Percentiles rank a stretch among this genome's conserved stretches.
Conservation (phyloP, 1,140 invertebrate genomes). For the Drosophila kurseongensis region DNA sequence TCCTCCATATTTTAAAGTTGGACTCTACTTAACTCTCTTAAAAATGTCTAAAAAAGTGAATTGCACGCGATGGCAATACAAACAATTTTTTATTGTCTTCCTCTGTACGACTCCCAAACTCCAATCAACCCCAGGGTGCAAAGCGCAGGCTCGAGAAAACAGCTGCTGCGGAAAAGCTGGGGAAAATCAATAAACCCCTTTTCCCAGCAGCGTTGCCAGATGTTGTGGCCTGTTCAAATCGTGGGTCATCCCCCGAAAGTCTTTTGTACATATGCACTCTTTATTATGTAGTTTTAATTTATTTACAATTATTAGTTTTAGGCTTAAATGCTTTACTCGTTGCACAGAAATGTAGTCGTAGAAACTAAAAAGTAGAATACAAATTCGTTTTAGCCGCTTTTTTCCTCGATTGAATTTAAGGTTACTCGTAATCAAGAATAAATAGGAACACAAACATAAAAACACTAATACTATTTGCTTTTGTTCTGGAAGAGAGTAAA, state of each 20-base stretch:
- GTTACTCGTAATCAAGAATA: slow-evolving; percentile 72
- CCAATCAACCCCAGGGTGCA: slow-evolving; percentile 59
- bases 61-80: slow-evolving; percentile 65
- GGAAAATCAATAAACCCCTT: slow-evolving; percentile 75
- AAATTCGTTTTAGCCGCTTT: slow-evolving; percentile 74
- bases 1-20: slow-evolving; percentile 60
- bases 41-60: slow-evolving; percentile 20
- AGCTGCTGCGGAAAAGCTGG: slow-evolving; percentile 47
- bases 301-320: slow-evolving; percentile 78
- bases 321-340: slow-evolving; percentile 75
- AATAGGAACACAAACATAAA: slow-evolving; percentile 80
- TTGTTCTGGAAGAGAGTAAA: slow-evolving; percentile 64
- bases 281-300: slow-evolving; percentile 80
- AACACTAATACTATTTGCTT: slow-evolving; percentile 76
- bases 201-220: slow-evolving; percentile 57
- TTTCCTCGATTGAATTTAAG: slow-evolving; percentile 71
- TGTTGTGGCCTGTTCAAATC: slow-evolving; percentile 17
- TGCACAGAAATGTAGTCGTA: slow-evolving; percentile 71
- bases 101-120: slow-evolving; percentile 60
- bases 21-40: slow-evolving; percentile 1
- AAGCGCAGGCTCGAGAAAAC: slow-evolving; percentile 68
- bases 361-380: slow-evolving; percentile 69
- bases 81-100: slow-evolving; percentile 67
- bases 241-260: neutral
- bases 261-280: slow-evolving; percentile 69